These are phyloP conservation scores for Protonemura montana DNA, from an alignment of 2,888 invertebrate species.

Conservation along the genomic window DNA sequence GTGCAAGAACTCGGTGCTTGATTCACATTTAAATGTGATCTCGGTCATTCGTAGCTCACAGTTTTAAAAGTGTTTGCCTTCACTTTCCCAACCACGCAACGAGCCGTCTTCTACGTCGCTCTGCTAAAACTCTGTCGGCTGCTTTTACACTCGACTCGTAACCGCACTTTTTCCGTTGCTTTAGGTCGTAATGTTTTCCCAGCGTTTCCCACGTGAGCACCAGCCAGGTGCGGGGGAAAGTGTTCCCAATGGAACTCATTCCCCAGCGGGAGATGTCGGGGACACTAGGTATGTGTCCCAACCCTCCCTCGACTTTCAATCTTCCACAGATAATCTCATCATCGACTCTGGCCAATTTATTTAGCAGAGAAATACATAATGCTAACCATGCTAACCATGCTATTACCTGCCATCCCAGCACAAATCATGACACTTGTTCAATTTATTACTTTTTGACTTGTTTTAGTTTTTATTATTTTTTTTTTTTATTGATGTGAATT, in stretches of 20 bases:
- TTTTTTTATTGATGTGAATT: conserved; percentile 40
- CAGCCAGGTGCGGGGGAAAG: neutral
- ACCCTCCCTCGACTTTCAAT: conserved; percentile 14
- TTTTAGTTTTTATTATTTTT: conserved; percentile 37
- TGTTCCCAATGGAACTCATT: neutral
- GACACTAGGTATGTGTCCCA: conserved; percentile 34
- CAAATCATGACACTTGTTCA: conserved; percentile 9
- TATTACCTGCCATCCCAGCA: neutral
- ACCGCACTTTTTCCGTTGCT: conserved; percentile 12
- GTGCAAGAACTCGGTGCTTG: neutral
- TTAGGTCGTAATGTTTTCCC: conserved; percentile 33
- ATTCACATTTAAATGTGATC: neutral
- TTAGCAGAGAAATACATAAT: neutral
- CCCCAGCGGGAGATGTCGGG: conserved; percentile 15
- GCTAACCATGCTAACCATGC: neutral
- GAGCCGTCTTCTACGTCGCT: neutral
- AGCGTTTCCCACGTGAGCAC: conserved; percentile 33
- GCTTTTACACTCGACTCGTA: conserved; percentile 1
- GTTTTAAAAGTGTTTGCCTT: too few species aligned
- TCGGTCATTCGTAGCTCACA: neutral
- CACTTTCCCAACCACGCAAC: neutral
- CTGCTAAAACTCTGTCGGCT: neutral
- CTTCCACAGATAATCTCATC: conserved; percentile 33
- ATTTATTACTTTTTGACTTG: conserved; percentile 38
- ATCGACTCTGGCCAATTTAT: neutral